Base-by-base conservation (phyloP, 2,888 invertebrate genomes). In the Sarcophaga carnaria region DNA sequence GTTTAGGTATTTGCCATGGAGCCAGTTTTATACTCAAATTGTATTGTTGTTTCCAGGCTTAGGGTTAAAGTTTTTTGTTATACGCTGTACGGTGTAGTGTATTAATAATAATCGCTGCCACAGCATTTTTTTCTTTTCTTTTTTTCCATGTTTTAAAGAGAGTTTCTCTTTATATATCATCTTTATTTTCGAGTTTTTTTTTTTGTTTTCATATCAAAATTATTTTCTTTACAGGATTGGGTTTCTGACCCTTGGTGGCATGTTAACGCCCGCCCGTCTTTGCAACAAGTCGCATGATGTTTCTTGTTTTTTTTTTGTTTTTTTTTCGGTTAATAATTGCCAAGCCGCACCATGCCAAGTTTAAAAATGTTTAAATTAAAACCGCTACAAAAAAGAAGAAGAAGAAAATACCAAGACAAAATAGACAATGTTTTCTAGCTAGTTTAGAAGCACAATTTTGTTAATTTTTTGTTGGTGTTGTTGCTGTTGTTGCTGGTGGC, bases 241-340 rank as follows among this genome's bases (percentile, higher is more conserved):
- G 12, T 75, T 54, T 80, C 69, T 85, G 80, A 85, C 85, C 85
- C 77, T 80, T 78, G 74, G 80, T 67, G 82, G 82, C 79, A 82
- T 69, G 79, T 67, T 71, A 81, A 82, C 75, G 82, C 70, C 81
- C 62, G 54, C 66, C 75, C 62, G 62, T 76, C 69, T 79, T 64
- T 14, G 22, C n/a, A 72, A 67, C 77, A 59, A 67, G 72, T 64
- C 76, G 47, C 81, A 20, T 74, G 62, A 27, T 74, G 62, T 27
- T 27, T 27, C 5, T 5, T 27, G 22, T 4, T 5, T 37, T 66
- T 49, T 54, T 70, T 45, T 60, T 60, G 47, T 11, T 67, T 22
- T 72, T 70, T 71, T n/a, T 4, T 27, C 37, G 27, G 25, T 63
- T 67, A 80, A 80, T 74, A 74, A 80, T 47, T 74, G 60, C 74